Evolutionary conservation across 1,140 invertebrate species (phyloP), one percentile per base, ranked within the genome.

Genomic region (Araneus ventricosus): DNA sequence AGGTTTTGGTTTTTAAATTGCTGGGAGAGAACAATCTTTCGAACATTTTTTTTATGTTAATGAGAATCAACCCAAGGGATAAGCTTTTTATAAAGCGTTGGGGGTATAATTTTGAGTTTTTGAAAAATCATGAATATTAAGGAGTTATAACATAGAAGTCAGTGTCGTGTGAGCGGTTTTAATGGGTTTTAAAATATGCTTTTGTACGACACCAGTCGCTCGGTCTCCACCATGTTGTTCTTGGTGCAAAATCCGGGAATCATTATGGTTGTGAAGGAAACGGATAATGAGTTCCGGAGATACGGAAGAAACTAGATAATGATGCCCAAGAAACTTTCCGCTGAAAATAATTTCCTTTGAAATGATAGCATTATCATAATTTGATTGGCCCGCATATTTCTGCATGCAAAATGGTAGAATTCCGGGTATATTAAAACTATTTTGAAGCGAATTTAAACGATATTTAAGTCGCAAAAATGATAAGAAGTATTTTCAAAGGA

Each of bases 11-110:
- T 75, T 75, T 75, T 75, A 75, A 75, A 75, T 75, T 75, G 30
- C 30, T 34, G 67, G 17, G 30, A 34, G 41, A 45, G 24, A 84
- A 7, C 24, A 27, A 52, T 52, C 45, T 27, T 57, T 41, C 27
- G 30, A 20, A 34, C 8, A 14, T 84, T 84, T 84, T 84, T 88
- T 88, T 88, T 88, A 88, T 88, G 87, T 75, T 88, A 88, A 88
- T 88, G 27, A 84, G 80, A 84, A 57, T 24, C 39, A 57, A 84
- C 80, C 45, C 80, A 52, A 45, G 80, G 80, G 80, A 84, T 52
- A 2, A 30, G 27, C 45, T 84, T 27, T 45, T 45, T 84, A 52
- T 52, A 52, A 84, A 52, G 7, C 10, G 20, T 5, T 30, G 41
- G 39, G n/a, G n/a, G 6, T 75, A 30, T 75, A 75, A 75, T 75